Conservation (phyloP, 2,113 vertebrate genomes). For the Mirounga angustirostris region DNA sequence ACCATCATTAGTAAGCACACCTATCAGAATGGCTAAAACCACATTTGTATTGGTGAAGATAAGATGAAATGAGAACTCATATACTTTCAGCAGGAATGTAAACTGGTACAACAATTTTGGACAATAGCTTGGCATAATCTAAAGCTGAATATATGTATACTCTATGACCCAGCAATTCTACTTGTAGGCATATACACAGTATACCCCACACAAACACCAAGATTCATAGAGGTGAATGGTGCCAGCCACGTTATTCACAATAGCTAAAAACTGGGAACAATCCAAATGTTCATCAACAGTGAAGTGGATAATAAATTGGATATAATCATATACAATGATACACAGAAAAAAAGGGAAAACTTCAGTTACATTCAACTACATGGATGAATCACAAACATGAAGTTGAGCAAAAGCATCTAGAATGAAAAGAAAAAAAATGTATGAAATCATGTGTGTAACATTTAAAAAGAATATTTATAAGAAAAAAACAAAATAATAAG, state of each 20-base stretch:
- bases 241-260: neutral
- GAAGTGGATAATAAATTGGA: neutral
- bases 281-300: neutral
- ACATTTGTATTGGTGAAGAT: neutral
- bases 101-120: neutral
- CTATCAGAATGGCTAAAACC: neutral
- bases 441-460: neutral
- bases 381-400: neutral
- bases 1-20: neutral
- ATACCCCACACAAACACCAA: neutral
- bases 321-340: neutral
- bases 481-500: neutral
- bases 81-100: neutral
- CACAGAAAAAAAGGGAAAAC: neutral
- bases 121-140: neutral
- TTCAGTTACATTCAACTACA: neutral
- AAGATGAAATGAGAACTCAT: neutral
- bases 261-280: neutral
- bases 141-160: neutral
- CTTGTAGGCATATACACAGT: neutral
- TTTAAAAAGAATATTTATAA: neutral
- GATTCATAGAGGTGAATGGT: neutral
- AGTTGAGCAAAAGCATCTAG: neutral
- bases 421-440: slow-evolving; percentile 4
- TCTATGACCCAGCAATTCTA: neutral